Evolutionary conservation across 2,797 vertebrate genomes (phyloP).

Genomic region (Gymnopithys bicolor): DNA sequence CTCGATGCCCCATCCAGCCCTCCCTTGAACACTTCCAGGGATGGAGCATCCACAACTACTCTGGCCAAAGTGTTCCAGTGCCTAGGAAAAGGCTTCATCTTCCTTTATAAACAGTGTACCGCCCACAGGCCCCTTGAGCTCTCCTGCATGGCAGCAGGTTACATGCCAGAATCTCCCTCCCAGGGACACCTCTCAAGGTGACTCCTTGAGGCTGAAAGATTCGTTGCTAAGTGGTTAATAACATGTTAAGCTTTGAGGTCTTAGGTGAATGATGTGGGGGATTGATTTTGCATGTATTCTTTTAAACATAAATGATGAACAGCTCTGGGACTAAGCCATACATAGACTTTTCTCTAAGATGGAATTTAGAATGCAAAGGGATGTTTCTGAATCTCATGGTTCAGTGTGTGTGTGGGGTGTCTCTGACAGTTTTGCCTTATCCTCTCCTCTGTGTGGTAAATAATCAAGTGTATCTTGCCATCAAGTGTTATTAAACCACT

Average conservation of each 20-base stretch:
- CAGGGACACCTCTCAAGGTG: neutral
- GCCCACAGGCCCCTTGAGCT: fast-evolving
- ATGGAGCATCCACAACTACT: neutral
- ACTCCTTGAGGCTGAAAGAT: neutral
- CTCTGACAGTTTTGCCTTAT: neutral
- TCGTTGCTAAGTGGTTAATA: neutral
- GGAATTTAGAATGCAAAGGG: neutral
- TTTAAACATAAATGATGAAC: neutral
- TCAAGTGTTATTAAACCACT: neutral
- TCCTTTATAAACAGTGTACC: neutral
- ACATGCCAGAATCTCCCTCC: fast-evolving
- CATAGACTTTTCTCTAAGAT: neutral
- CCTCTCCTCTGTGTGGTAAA: neutral
- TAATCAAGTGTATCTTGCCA: neutral
- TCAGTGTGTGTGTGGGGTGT: neutral
- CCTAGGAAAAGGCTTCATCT: neutral
- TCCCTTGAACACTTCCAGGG: neutral
- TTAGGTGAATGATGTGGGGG: neutral
- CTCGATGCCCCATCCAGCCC: no score
- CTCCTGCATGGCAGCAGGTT: neutral
- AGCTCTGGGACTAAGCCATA: fast-evolving
- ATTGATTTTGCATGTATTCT: neutral
- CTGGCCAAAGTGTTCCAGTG: neutral
- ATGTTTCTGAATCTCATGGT: neutral
- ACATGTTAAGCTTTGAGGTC: neutral